phyloP scores from a whole-genome alignment of 2,888 invertebrate species.

The Heliothis peltigera region DNA sequence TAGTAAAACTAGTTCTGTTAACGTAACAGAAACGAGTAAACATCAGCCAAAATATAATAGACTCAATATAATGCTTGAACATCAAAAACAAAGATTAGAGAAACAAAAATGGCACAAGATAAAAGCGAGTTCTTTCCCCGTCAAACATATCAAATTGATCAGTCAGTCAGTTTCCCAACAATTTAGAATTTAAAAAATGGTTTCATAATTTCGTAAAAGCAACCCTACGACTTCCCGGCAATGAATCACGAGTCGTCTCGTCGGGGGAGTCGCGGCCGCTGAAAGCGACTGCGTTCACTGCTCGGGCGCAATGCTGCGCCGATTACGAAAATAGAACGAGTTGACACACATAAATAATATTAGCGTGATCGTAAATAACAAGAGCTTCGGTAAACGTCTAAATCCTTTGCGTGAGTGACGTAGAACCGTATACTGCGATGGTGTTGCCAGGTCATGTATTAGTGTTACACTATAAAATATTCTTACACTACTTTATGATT shows the following conservation, averaged over 20 bases:
- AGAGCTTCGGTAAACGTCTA: conserved; percentile 56
- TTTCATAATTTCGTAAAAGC: conserved; percentile 67
- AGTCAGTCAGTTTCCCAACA: conserved; percentile 17
- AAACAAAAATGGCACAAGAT: conserved; percentile 19
- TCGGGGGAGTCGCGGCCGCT: conserved; percentile 43
- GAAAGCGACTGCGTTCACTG: conserved; percentile 36
- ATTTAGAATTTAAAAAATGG: conserved; percentile 62
- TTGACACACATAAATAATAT: conserved; percentile 89
- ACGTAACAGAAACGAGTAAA: not conserved
- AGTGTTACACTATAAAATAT: conserved; percentile 26
- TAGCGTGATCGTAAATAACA: conserved; percentile 80
- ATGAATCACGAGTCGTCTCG: conserved; percentile 74
- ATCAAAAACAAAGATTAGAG: conserved; percentile 31
- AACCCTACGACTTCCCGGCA: conserved; percentile 74
- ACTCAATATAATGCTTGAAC: conserved; percentile 7
- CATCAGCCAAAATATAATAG: conserved; percentile 8
- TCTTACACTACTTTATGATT: conserved; percentile 27
- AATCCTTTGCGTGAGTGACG: conserved; percentile 52
- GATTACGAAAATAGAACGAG: conserved; percentile 83
- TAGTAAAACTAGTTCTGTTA: not conserved
- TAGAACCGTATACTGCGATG: conserved; percentile 31
- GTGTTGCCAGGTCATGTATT: conserved; percentile 42
- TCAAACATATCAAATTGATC: conserved; percentile 47
- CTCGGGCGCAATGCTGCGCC: conserved; percentile 67
- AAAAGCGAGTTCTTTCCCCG: conserved; percentile 28